Base-by-base conservation (phyloP, 2,113 vertebrate genomes). In the Eidolon helvum region DNA sequence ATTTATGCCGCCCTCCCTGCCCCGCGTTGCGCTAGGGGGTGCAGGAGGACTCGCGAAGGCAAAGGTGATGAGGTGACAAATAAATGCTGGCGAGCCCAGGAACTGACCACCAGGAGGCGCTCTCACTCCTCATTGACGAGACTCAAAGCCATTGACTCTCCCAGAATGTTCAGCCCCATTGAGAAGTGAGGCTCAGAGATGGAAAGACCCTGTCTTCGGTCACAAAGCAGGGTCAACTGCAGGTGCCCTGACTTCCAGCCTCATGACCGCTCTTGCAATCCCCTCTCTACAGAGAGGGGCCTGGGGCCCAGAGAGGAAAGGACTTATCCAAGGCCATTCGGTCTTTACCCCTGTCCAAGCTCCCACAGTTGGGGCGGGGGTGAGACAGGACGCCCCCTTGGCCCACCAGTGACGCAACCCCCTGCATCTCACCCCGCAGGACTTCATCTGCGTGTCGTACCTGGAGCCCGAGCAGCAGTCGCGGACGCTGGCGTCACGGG, bases 381-480 rank as follows among this genome's bases (percentile, higher is more conserved):
- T 40, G 89, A 65, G 75, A 30, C 43, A 2, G 18, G 45, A 0
- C 2, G 0, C 22, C 26, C 7, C 6, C 59, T 21, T 5, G 35
- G 16, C 48, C 55, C 4, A 3, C 33, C 2, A 11, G 18, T 94
- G 55, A 97, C 87, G 0, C 50, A 8, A 33, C 28, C 65, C 69
- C 61, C 71, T 26, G 90, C 21, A 12, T 74, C 43, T 77, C 91
- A 19, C 63, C 78, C 89, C 69, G 3, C 96, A 99, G 99, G 99
- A 99, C 97, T 99, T 99, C 96, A 99, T 99, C 97, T 99, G 98
- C 9, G 98, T 99, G 80, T 99, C 98, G 4, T 99, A 99, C 98
- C 98, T 99, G 95, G 99, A 99, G 90, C 97, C 98, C 0, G 98
- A 99, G 35, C 97, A 86, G 40, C 99, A 99, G 69, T 98, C 99